Evolutionary conservation across 1,140 invertebrate genomes (phyloP).

Genomic region (Halictus rubicundus): DNA sequence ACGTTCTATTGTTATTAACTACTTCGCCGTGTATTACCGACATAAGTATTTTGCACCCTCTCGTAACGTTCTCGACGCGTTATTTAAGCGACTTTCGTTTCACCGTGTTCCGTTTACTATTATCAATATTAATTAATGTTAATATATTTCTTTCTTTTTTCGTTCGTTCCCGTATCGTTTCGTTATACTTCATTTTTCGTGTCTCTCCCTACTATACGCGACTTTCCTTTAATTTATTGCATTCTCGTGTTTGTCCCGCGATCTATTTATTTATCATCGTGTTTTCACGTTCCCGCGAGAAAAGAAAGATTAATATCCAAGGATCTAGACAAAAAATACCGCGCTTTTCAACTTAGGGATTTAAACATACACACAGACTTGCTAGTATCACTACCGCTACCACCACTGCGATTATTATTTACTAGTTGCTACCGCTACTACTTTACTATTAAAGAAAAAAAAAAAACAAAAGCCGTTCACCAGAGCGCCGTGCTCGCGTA

Average conservation of each 20-base stretch:
- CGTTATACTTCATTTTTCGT: neutral
- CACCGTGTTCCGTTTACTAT: neutral
- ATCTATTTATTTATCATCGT: constrained; percentile 59
- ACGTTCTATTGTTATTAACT: constrained; percentile 22
- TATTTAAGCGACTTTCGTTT: constrained; percentile 42
- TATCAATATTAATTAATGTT: neutral
- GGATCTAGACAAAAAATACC: neutral
- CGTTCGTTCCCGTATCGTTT: neutral
- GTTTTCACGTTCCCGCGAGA: constrained; percentile 17
- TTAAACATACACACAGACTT: constrained; percentile 39
- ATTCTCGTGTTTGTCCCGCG: constrained; percentile 36
- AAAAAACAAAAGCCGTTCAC: neutral
- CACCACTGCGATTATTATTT: constrained; percentile 63
- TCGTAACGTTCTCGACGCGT: constrained; percentile 28
- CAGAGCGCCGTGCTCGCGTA: constrained; percentile 31
- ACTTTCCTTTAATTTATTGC: constrained; percentile 59
- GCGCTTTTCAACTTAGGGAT: constrained; percentile 11
- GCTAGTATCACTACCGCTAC: constrained; percentile 42
- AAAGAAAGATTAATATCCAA: neutral
- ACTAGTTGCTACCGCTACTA: constrained; percentile 45
- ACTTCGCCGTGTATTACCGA: constrained; percentile 23
- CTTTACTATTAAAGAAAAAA: constrained; percentile 31
- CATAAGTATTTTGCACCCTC: constrained; percentile 48
- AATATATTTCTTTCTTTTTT: neutral
- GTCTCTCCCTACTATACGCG: neutral